Evolutionary conservation across 2,888 invertebrate species (phyloP).

Genomic region (Congeria kusceri): DNA sequence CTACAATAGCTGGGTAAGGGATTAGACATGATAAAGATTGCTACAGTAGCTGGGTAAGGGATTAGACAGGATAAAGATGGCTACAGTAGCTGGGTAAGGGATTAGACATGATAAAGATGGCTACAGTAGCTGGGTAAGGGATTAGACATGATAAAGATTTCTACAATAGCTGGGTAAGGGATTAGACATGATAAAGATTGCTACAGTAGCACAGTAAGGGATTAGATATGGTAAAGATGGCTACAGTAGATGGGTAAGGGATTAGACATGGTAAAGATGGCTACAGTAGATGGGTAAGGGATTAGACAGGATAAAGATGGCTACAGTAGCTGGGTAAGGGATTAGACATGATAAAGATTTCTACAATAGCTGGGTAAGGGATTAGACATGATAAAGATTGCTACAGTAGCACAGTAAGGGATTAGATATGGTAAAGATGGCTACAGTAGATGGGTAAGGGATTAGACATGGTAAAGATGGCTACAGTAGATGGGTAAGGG

Average conservation of each 20-base stretch:
- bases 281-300: constrained; percentile 23
- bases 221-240: constrained; percentile 1
- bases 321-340: constrained; percentile 23
- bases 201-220: constrained; percentile 19
- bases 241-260: constrained; percentile 23
- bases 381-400: constrained; percentile 3
- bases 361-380: constrained; percentile 22
- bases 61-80: constrained; percentile 1
- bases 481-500: constrained; percentile 23
- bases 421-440: constrained; percentile 1
- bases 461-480: constrained; percentile 4
- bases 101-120: constrained; percentile 3
- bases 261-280: constrained; percentile 4
- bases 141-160: constrained; percentile 1
- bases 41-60: constrained; percentile 23
- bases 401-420: constrained; percentile 19
- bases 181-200: constrained; percentile 3
- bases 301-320: constrained; percentile 1
- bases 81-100: constrained; percentile 23
- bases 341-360: constrained; percentile 1
- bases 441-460: constrained; percentile 23
- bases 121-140: constrained; percentile 23
- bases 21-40: constrained; percentile 3
- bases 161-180: constrained; percentile 22
- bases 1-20: constrained; percentile 22